Conservation (phyloP, 2,797 vertebrate species). For the Sarcoramphus papa region DNA sequence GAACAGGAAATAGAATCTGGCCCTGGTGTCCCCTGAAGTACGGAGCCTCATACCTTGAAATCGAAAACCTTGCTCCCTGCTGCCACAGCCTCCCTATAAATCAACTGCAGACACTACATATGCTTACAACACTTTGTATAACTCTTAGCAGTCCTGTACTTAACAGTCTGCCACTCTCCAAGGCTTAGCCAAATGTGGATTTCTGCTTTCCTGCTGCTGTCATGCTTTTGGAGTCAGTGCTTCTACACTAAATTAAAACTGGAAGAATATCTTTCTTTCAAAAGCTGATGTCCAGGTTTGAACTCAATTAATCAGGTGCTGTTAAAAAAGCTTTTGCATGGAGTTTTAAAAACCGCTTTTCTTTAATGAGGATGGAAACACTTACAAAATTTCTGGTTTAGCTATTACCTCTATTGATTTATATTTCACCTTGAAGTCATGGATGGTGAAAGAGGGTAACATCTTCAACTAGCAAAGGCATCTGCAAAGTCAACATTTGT, state of each 20-base stretch:
- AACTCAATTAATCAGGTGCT: neutral
- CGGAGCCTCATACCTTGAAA: neutral
- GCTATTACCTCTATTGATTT: neutral
- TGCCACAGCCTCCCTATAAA: neutral
- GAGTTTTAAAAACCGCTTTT: neutral
- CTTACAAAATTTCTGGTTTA: neutral
- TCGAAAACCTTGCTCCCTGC: neutral
- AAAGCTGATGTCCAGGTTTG: neutral
- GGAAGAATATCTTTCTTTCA: neutral
- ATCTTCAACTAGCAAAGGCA: neutral
- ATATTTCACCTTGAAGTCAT: neutral
- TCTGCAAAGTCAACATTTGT: neutral
- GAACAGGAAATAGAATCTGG: neutral
- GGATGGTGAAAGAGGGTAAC: neutral
- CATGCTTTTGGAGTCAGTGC: neutral
- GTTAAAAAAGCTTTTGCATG: neutral
- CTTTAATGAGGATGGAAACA: neutral
- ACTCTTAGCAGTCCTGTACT: neutral
- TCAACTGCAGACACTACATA: neutral
- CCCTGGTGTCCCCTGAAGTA: neutral
- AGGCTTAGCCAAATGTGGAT: neutral
- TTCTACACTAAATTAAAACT: neutral
- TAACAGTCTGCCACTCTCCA: neutral
- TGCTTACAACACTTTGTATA: neutral
- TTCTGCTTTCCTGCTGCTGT: neutral